Evolutionary conservation across 1,140 invertebrate species (phyloP), one percentile per base, ranked within the genome.

Genomic region (Lethrus apterus): DNA sequence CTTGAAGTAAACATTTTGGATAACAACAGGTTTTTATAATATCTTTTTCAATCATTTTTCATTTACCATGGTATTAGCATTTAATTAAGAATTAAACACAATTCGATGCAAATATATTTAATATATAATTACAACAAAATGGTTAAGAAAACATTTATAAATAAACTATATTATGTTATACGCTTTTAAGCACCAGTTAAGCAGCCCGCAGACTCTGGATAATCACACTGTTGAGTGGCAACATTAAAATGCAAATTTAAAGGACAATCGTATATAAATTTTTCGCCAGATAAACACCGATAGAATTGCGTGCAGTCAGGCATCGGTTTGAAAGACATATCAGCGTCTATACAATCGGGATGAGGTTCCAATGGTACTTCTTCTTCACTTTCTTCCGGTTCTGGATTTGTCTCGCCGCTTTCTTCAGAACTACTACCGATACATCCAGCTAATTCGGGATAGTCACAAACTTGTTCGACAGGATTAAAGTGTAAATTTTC

Each of bases 391-490:
- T 24, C 20, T 7, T 2, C 4, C 11, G 4, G 4, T 4, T 11
- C 36, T 14, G 18, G 36, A n/a, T 23, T 10, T 20, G 15, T 20
- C n/a, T 19, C 36, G 14, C 19, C 21, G 18, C 17, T 23, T 13
- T 17, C 20, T 8, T 1, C 21, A 9, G 9, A 17, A 23, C 13
- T 20, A 2, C 3, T n/a, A 2, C 18, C 21, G 4, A 29, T 15
- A 29, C 40, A 42, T 13, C 30, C 9, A 3, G 30, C 40, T 15
- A 29, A 29, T 30, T 30, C 26, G 1, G 40, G 24, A 30, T 21
- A 33, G 13, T 44, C 42, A 9, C 42, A 44, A 10, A 31, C 10
- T 10, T 44, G 9, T 10, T 14, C 14, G 1, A 32, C 18, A 2
- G 13, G 4, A 21, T 33, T 44, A 9, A 44, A 44, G 13, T 7